Evolutionary conservation across 2,113 vertebrate genomes (phyloP).

Genomic region (Thermophis baileyi): DNA sequence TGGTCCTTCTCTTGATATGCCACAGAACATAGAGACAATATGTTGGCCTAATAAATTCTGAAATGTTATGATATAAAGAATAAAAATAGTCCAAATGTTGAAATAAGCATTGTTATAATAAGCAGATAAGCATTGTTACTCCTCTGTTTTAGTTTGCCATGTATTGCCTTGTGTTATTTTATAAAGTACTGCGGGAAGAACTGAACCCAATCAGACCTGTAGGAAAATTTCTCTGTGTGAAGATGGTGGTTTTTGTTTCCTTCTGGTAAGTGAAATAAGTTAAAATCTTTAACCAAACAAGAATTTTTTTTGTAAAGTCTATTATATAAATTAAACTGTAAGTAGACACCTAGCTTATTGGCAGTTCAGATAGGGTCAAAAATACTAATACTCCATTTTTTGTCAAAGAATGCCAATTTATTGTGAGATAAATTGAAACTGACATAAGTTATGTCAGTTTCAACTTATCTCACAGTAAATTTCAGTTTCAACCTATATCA

Average conservation of each 20-base stretch:
- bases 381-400: not conserved
- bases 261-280: slow-evolving; percentile 83
- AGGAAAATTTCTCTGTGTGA: slow-evolving; percentile 97
- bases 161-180: slow-evolving; percentile 98
- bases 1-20: not conserved
- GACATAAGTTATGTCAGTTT: not conserved
- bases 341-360: not conserved
- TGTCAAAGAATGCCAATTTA: not conserved
- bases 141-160: slow-evolving; percentile 86
- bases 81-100: not conserved
- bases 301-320: not conserved
- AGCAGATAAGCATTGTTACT: slow-evolving; percentile 19
- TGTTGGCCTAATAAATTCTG: not conserved
- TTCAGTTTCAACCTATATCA: not conserved
- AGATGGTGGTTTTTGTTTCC: slow-evolving; percentile 96
- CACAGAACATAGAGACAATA: not conserved
- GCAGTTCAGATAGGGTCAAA: not conserved
- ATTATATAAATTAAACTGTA: not conserved
- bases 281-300: not conserved
- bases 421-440: not conserved
- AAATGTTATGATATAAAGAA: not conserved
- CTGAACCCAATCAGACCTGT: slow-evolving; percentile 92
- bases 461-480: not conserved
- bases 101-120: no score
- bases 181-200: slow-evolving; percentile 90